Evolutionary conservation across 1,140 invertebrate species (phyloP).

Genomic region (Halictus rubicundus): DNA sequence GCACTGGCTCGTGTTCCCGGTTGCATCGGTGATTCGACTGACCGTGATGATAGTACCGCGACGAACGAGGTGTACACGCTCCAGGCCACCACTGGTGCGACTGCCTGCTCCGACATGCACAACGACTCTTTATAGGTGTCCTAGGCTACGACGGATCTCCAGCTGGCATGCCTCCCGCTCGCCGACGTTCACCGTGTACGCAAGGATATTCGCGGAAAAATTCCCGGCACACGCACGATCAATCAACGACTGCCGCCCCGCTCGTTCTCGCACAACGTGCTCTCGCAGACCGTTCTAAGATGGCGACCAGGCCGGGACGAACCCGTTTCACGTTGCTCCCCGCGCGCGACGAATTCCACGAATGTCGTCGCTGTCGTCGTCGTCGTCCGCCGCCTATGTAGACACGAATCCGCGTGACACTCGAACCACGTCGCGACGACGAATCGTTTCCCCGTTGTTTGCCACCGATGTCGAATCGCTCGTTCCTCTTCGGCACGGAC

Average conservation of each 20-base stretch:
- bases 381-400: too few relatives aligned
- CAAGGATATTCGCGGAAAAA: not conserved
- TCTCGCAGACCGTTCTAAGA: conserved; percentile 42
- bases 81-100: not conserved
- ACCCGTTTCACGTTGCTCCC: conserved; percentile 7
- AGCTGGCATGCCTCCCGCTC: conserved; percentile 15
- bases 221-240: too few relatives aligned
- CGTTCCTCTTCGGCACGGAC: not conserved
- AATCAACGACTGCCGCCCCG: not conserved
- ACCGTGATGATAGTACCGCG: not conserved
- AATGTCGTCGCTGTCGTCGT: too few relatives aligned
- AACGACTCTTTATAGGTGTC: conserved; percentile 19
- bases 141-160: conserved; percentile 19
- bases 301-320: conserved; percentile 47
- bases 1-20: conserved; percentile 42
- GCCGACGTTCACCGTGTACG: not conserved
- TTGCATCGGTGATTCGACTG: conserved; percentile 39
- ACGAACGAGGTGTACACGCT: not conserved
- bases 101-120: conserved; percentile 1
- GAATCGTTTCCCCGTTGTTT: not conserved
- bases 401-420: too few relatives aligned
- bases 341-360: conserved; percentile 9
- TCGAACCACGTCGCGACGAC: too few relatives aligned
- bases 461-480: not conserved
- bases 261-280: conserved; percentile 43